Conservation (phyloP, 2,113 vertebrate genomes). For the Pteropus alecto region DNA sequence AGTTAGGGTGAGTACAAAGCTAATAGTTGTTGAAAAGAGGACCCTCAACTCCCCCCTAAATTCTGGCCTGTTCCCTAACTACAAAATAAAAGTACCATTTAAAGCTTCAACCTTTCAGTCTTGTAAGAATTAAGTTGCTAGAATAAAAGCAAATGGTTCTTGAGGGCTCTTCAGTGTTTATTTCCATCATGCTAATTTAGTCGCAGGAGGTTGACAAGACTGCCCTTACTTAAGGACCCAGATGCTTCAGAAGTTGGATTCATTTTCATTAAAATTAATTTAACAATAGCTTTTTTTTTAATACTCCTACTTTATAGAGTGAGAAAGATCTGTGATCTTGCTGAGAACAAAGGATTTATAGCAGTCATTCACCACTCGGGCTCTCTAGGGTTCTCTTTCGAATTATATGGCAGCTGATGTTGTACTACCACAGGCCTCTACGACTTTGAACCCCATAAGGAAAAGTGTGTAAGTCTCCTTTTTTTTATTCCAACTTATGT, state of each 20-base stretch:
- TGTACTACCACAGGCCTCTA: not conserved
- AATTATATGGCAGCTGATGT: not conserved
- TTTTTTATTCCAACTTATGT: not conserved
- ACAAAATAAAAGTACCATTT: constrained; percentile 1
- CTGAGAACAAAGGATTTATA: constrained; percentile 5
- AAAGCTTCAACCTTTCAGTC: not conserved
- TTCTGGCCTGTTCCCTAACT: not conserved
- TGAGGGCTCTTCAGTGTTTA: not conserved
- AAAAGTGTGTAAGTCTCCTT: not conserved
- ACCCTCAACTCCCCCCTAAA: not conserved
- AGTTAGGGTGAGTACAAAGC: constrained; percentile 1
- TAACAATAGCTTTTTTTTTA: not conserved
- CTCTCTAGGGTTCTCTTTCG: not conserved
- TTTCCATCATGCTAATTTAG: constrained; percentile 20
- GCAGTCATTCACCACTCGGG: not conserved
- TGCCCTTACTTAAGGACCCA: not conserved
- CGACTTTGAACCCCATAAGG: not conserved
- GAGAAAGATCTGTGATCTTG: not conserved
- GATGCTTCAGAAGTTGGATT: constrained; percentile 16
- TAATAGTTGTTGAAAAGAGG: not conserved
- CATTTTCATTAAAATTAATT: constrained; percentile 53
- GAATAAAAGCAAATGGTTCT: constrained; percentile 42
- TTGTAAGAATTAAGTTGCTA: constrained; percentile 24
- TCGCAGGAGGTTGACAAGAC: not conserved
- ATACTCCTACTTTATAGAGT: not conserved